Percentiles rank a stretch among this genome's conserved stretches.
These are phyloP conservation scores for Egretta garzetta DNA, from an alignment of 2,113 vertebrate genomes.

Conservation along the genomic window DNA sequence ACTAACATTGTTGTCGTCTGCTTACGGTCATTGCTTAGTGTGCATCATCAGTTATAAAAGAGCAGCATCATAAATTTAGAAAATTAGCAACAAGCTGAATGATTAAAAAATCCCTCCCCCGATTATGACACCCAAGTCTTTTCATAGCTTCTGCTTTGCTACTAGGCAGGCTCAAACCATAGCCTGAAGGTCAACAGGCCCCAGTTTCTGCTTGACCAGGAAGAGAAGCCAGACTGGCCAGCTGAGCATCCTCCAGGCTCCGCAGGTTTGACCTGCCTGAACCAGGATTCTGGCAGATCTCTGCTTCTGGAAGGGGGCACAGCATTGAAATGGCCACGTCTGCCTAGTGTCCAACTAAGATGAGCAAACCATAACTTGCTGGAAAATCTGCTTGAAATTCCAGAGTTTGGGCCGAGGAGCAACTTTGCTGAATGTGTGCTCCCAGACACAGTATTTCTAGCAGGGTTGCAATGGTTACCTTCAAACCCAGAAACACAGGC, in stretches of 20 bases:
- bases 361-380: not conserved
- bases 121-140: not conserved
- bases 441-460: not conserved
- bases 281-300: not conserved
- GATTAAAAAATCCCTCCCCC: not conserved
- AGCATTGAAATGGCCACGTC: not conserved
- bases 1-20: not conserved
- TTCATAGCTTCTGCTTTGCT: not conserved
- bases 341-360: not conserved
- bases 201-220: not conserved
- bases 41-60: not conserved
- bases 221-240: not conserved
- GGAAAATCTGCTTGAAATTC: not conserved
- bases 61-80: not conserved
- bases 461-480: not conserved
- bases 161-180: not conserved
- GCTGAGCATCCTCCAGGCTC: not conserved
- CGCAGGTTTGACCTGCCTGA: accelerated
- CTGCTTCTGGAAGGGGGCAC: not conserved
- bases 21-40: not conserved
- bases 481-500: not conserved
- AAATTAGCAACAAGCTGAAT: not conserved
- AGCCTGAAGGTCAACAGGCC: not conserved
- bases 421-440: not conserved
- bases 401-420: not conserved